These are phyloP conservation scores for Galerucella pusilla DNA, from an alignment of 2,888 invertebrate species.

Conservation along the genomic window DNA sequence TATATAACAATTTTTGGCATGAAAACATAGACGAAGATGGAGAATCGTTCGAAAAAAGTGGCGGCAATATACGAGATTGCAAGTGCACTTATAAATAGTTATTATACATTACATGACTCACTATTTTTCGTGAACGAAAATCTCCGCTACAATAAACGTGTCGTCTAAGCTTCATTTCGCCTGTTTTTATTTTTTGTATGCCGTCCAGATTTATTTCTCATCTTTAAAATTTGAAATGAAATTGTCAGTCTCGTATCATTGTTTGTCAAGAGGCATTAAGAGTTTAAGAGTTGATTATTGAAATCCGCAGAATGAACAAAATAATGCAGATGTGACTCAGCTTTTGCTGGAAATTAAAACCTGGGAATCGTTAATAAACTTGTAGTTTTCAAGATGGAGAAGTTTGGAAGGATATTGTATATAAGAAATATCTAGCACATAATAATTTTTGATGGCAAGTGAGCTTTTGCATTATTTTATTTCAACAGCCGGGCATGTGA, in stretches of 20 bases:
- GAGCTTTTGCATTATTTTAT: too few species aligned
- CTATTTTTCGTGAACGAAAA: slow-evolving; percentile 22
- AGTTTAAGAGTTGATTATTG: not conserved
- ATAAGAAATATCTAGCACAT: too few species aligned
- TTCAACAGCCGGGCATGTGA: too few species aligned
- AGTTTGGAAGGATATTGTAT: too few species aligned
- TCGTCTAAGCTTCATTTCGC: slow-evolving; percentile 17
- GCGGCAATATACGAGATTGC: slow-evolving; percentile 41
- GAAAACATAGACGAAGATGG: not conserved
- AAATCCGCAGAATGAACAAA: too few species aligned
- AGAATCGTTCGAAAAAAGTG: slow-evolving; percentile 32
- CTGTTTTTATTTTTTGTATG: not conserved
- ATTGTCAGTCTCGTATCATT: not conserved
- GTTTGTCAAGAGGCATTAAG: not conserved
- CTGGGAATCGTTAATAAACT: too few species aligned
- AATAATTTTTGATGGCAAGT: too few species aligned
- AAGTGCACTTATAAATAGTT: slow-evolving; percentile 42
- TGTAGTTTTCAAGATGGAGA: too few species aligned
- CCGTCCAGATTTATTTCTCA: not conserved
- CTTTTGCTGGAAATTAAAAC: too few species aligned
- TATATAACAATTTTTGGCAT: slow-evolving; percentile 1
- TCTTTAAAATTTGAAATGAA: not conserved
- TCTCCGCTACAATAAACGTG: slow-evolving; percentile 24
- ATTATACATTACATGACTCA: slow-evolving; percentile 30
- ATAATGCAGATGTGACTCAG: too few species aligned